Evolutionary conservation across 2,113 vertebrate genomes (phyloP).

Genomic region (Pseudorhombus dupliciocellatus): DNA sequence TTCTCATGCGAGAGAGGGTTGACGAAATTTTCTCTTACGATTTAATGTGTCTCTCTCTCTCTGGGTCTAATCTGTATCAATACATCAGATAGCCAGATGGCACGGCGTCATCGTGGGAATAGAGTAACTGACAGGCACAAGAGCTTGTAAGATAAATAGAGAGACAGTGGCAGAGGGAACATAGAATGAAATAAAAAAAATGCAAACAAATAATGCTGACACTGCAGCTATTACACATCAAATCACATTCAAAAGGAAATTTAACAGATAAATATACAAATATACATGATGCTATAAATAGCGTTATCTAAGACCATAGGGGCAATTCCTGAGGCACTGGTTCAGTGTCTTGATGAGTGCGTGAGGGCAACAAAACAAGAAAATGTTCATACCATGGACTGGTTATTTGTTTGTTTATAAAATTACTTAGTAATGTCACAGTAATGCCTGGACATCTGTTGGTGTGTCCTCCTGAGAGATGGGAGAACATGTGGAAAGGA

Average conservation of each 20-base stretch:
- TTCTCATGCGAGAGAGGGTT: slow-evolving; percentile 38
- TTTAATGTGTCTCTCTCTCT: slow-evolving; percentile 27
- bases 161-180: not conserved
- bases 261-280: too few relatives aligned
- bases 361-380: too few relatives aligned
- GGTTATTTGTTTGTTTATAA: too few relatives aligned
- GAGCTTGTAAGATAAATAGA: slow-evolving; percentile 40
- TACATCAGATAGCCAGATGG: slow-evolving; percentile 53
- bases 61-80: slow-evolving; percentile 46
- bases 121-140: slow-evolving; percentile 52
- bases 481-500: slow-evolving; percentile 52
- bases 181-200: slow-evolving; percentile 9
- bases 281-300: too few relatives aligned
- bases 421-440: too few relatives aligned
- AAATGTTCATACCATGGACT: too few relatives aligned
- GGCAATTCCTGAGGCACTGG: too few relatives aligned
- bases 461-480: slow-evolving; percentile 44
- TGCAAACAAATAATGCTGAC: not conserved
- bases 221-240: too few relatives aligned
- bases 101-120: slow-evolving; percentile 40
- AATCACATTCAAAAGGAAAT: too few relatives aligned
- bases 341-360: too few relatives aligned
- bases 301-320: too few relatives aligned
- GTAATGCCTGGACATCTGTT: slow-evolving; percentile 76
- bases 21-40: slow-evolving; percentile 38